These are phyloP conservation scores for Mesopsocus fuscifrons DNA, from an alignment of 2,888 invertebrate species.

Conservation along the genomic window DNA sequence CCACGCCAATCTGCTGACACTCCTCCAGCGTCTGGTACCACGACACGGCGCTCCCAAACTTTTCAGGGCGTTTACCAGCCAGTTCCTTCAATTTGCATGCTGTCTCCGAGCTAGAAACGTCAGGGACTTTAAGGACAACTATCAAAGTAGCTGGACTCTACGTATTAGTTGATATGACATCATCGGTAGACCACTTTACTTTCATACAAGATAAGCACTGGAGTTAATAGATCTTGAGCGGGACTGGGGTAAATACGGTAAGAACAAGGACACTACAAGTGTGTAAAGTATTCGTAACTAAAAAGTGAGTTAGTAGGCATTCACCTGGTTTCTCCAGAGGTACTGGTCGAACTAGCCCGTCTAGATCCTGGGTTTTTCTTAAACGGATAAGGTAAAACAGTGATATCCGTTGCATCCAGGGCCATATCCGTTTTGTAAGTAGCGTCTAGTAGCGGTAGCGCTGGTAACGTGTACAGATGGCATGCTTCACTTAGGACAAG, in stretches of 20 bases:
- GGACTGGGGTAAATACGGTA: too few species aligned
- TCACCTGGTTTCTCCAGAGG: neutral
- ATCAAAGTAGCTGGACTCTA: too few species aligned
- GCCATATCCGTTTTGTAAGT: conserved; percentile 29
- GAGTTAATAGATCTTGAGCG: too few species aligned
- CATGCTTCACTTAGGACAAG: conserved; percentile 15
- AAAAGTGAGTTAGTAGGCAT: too few species aligned
- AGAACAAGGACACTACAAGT: too few species aligned
- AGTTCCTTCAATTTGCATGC: conserved; percentile 2
- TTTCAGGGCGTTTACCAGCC: neutral
- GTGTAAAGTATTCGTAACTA: too few species aligned
- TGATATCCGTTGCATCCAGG: conserved; percentile 31
- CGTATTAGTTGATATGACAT: too few species aligned
- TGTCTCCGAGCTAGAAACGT: neutral
- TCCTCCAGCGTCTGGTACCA: conserved; percentile 25
- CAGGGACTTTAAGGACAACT: too few species aligned
- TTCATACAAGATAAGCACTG: too few species aligned
- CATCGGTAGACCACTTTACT: too few species aligned
- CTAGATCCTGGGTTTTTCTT: conserved; percentile 16
- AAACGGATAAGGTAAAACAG: conserved; percentile 20
- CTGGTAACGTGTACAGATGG: conserved; percentile 29
- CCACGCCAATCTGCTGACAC: conserved; percentile 23
- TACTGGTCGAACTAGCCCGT: neutral
- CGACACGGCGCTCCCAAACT: conserved; percentile 20
- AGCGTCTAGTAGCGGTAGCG: conserved; percentile 29